Base-by-base conservation (phyloP, 2,888 invertebrate genomes). In the Hemithea aestivaria region DNA sequence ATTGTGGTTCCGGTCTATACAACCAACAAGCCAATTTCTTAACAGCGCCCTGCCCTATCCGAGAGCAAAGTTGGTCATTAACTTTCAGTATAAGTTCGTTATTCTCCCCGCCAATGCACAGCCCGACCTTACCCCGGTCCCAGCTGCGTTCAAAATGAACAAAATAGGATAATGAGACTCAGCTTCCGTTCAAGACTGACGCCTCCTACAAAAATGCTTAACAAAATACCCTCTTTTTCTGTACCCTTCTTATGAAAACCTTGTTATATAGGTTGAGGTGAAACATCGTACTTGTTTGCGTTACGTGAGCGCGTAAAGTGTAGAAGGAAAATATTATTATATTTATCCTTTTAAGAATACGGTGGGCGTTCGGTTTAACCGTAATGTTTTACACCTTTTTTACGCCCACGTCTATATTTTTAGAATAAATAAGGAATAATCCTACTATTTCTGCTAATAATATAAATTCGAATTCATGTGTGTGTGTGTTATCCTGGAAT, bases 61-160 rank as follows among this genome's bases (percentile, higher is more conserved):
- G 59, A 58, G 63, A 39, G 40, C 56, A 46, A 63, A 73, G 62
- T 75, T 71, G 53, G 67, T 69, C 70, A 73, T 74, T 75, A 74
- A 73, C 71, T 76, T 69, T 54, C 56, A 54, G 56, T 71, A n/a
- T n/a, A 73, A 74, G 66, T 73, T 67, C 54, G 69, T 75, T 73
- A 65, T 64, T 58, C 46, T 43, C 50, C 48, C 56, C 51, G 59
- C 58, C 61, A 62, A 52, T 44, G 43, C 16, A 29, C 33, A 37
- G 32, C 42, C 40, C 42, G 40, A 30, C 48, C 45, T n/a, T n/a
- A n/a, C n/a, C 33, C 20, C 35, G 48, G 50, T 51, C 51, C 49
- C 71, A 72, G 65, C 69, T 73, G 68, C 54, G 62, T 60, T 43
- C 51, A 55, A 58, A 66, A 62, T 64, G 59, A 62, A 58, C 58